Evolutionary conservation across 2,113 vertebrate genomes (phyloP).

Genomic region (Castor canadensis): DNA sequence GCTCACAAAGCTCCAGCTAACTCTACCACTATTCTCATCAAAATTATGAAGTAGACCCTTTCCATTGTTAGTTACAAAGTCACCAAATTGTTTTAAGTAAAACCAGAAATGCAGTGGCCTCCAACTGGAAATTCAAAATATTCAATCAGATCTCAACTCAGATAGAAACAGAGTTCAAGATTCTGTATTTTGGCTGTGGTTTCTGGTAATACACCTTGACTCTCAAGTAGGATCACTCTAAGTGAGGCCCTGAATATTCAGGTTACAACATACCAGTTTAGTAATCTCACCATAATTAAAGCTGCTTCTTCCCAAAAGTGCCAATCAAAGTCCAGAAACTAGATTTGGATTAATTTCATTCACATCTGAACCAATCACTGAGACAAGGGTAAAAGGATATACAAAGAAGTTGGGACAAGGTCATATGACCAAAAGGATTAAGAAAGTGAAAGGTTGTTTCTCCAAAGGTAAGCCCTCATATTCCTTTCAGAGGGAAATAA

Average conservation of each 20-base stretch:
- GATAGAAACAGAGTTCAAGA: not conserved
- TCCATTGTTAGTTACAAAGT: not conserved
- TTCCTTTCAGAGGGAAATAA: rapidly evolving
- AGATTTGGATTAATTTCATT: not conserved
- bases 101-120: not conserved
- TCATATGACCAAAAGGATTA: not conserved
- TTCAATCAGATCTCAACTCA: not conserved
- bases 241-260: not conserved
- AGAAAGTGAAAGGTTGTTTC: not conserved
- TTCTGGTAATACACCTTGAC: not conserved
- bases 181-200: not conserved
- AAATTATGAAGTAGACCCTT: not conserved
- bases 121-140: not conserved
- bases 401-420: not conserved
- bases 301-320: not conserved
- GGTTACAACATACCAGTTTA: not conserved
- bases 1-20: not conserved
- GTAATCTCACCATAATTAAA: not conserved
- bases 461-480: not conserved
- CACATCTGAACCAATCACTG: not conserved
- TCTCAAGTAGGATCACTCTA: not conserved
- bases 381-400: not conserved
- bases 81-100: not conserved
- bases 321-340: not conserved
- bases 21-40: not conserved